Evolutionary conservation across 2,888 invertebrate genomes (phyloP), one percentile per base, ranked within the genome.

Genomic region (Elmis aenea): DNA sequence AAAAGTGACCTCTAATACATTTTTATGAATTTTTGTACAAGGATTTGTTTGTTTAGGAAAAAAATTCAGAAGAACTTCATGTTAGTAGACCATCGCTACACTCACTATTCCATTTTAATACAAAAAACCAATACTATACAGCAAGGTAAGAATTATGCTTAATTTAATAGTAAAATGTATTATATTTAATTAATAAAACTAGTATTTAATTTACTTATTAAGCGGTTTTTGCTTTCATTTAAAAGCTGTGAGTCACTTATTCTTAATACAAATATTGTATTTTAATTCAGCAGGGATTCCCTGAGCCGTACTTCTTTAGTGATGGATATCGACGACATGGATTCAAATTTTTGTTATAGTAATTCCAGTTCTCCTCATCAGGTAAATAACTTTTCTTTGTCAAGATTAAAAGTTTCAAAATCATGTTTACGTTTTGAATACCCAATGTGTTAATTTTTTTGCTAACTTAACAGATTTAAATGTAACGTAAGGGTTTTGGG

Each of bases 281-380:
- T 13, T 18, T 30, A 13, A 20, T 30, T 20, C 51, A 62, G 1
- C 59, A 73, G 74, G 28, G 56, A 55, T 24, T 69, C 71, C 68
- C 59, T 70, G 66, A 69, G 65, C 33, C 67, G 74, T 61, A 59
- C 59, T 28, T 67, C 64, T 20, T 52, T 61, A 44, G 62, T 61
- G 39, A 67, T 72, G 1, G 80, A 80, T 57, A 75, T 77, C 25
- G 82, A 83, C 45, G 82, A 83, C 50, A 77, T 77, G 1, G 85
- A 86, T 63, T 86, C 86, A 15, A 75, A 85, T 49, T 84, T 82
- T 59, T 85, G 85, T 0, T 85, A 82, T 59, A 85, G 85, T 59
- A 85, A 83, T 58, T 79, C 83, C 22, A 84, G 81, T 59, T 85
- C 85, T 13, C 83, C 85, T 29, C 20, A 18, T 18, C 29, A 29